These are phyloP conservation scores for Plectropomus leopardus DNA, from an alignment of 2,113 vertebrate species.

Conservation along the genomic window DNA sequence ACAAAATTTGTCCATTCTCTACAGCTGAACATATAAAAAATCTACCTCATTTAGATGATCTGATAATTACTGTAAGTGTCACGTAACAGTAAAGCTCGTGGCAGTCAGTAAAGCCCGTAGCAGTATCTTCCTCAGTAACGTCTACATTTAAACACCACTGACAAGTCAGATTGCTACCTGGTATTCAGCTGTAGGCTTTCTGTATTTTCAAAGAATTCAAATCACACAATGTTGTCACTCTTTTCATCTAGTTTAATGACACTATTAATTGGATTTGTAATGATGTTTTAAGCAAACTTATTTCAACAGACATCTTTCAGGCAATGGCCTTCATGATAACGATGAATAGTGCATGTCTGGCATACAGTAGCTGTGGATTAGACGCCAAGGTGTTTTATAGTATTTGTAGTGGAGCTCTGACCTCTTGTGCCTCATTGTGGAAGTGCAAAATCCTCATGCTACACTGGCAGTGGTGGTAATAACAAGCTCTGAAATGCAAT, in stretches of 20 bases:
- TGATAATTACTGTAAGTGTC: constrained; percentile 37
- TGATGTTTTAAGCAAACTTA: constrained; percentile 80
- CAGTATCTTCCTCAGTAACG: constrained; percentile 32
- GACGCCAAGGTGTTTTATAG: neutral
- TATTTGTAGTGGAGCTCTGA: constrained; percentile 82
- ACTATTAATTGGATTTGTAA: constrained; percentile 82
- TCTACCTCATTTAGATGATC: neutral
- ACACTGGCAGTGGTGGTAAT: constrained; percentile 12
- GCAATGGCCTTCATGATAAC: constrained; percentile 67
- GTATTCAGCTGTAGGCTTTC: constrained; percentile 42
- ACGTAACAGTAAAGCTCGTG: constrained; percentile 13
- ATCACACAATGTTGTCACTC: constrained; percentile 69
- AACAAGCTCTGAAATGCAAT: constrained; percentile 41
- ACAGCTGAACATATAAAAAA: neutral
- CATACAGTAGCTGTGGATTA: constrained; percentile 36
- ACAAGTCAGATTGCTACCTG: constrained; percentile 51
- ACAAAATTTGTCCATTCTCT: neutral
- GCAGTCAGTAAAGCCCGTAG: constrained; percentile 17
- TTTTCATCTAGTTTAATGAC: constrained; percentile 73
- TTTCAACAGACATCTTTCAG: constrained; percentile 77
- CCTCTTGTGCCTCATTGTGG: constrained; percentile 80
- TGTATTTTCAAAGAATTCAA: constrained; percentile 49
- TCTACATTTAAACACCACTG: constrained; percentile 57
- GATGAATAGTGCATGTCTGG: constrained; percentile 57
- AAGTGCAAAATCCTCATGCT: constrained; percentile 65